Evolutionary conservation across 2,113 vertebrate species (phyloP).

Genomic region (Calonectris borealis): DNA sequence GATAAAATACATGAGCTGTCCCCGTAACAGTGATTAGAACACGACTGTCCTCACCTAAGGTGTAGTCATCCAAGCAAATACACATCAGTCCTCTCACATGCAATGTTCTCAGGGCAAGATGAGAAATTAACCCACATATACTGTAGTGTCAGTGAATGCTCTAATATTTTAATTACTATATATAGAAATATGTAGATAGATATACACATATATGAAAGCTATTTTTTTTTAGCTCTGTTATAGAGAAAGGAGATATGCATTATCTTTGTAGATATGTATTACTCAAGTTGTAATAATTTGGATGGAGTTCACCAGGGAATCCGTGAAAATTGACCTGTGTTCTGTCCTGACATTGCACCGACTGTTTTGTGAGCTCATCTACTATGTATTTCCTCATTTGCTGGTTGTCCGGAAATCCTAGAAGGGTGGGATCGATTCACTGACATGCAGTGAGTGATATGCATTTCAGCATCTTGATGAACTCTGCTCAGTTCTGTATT

Average conservation of each 20-base stretch:
- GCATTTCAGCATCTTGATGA: neutral
- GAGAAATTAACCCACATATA: neutral
- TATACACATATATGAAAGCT: neutral
- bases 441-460: neutral
- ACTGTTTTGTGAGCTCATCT: neutral
- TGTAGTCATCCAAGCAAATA: neutral
- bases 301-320: neutral
- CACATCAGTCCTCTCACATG: neutral
- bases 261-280: neutral
- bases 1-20: neutral
- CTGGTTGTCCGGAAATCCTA: neutral
- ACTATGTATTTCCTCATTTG: neutral
- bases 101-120: neutral
- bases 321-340: neutral
- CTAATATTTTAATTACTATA: neutral
- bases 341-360: neutral
- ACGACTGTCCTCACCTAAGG: neutral
- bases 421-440: rapidly evolving
- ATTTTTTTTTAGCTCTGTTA: neutral
- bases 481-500: neutral
- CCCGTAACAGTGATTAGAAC: neutral
- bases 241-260: neutral
- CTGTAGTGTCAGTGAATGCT: neutral
- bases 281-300: neutral
- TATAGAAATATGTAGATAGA: neutral